phyloP scores from a whole-genome alignment of 2,888 invertebrate genomes.

The Pammene aurita region DNA sequence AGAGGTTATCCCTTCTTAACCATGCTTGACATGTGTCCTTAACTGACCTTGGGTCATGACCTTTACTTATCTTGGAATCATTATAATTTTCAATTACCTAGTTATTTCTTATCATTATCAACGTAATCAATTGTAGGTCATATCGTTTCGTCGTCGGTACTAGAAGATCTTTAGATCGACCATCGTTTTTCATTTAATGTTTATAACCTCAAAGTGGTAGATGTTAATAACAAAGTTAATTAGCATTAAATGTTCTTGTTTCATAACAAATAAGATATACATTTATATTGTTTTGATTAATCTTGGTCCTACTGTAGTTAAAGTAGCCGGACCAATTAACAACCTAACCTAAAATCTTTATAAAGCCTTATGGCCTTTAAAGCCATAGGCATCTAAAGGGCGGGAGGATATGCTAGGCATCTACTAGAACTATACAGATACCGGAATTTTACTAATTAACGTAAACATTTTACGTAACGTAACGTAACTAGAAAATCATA shows the following conservation, averaged over 20 bases:
- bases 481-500: conserved; percentile 52
- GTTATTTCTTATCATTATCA: neutral
- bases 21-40: conserved; percentile 5
- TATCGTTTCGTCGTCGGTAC: neutral
- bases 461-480: conserved; percentile 66
- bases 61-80: conserved; percentile 30
- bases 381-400: neutral
- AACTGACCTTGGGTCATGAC: conserved; percentile 44
- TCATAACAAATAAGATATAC: neutral
- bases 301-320: neutral
- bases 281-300: neutral
- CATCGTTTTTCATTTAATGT: conserved; percentile 5
- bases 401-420: neutral
- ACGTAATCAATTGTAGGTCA: neutral
- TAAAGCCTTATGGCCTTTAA: neutral
- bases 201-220: conserved; percentile 6
- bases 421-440: neutral
- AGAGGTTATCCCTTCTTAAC: too few relatives aligned
- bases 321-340: neutral
- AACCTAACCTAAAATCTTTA: conserved; percentile 8
- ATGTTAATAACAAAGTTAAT: neutral
- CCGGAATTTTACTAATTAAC: conserved; percentile 36
- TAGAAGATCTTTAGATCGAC: neutral
- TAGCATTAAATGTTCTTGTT: neutral
- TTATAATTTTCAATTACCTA: neutral